Conservation (phyloP, 2,797 vertebrate genomes). For the Micromesistius poutassou region DNA sequence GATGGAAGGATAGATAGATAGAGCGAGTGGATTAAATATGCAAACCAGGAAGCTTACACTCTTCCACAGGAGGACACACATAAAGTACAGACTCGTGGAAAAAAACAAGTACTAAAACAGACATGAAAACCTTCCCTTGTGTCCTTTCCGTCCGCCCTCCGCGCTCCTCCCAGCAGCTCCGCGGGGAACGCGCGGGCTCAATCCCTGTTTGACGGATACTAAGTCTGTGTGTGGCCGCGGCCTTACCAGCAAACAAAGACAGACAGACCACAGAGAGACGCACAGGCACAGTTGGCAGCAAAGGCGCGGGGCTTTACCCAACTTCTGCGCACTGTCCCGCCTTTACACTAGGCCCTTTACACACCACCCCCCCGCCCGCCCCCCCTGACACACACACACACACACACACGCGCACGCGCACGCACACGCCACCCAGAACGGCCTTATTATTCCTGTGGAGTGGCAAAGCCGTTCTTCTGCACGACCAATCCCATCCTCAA, state of each 20-base stretch:
- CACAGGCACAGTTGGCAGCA: conserved; percentile 51
- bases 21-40: neutral
- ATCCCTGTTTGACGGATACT: no score
- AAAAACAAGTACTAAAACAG: conserved; percentile 56
- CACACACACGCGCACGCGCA: neutral
- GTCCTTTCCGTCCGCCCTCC: no score
- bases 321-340: conserved; percentile 69
- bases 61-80: conserved; percentile 55
- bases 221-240: conserved; percentile 56
- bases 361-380: conserved; percentile 33
- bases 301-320: conserved; percentile 77
- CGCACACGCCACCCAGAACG: conserved; percentile 56
- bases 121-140: no score
- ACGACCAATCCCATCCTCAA: conserved; percentile 90
- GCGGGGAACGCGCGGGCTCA: no score
- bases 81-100: conserved; percentile 49
- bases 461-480: conserved; percentile 86
- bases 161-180: no score
- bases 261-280: conserved; percentile 21
- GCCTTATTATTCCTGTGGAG: conserved; percentile 87
- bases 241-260: conserved; percentile 66
- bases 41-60: neutral
- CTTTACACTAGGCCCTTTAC: conserved; percentile 47
- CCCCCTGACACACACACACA: neutral
- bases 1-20: neutral